Percentiles rank a stretch among this genome's conserved stretches.
Evolutionary conservation across 1,140 invertebrate species (phyloP).

Genomic region (Ganaspis sp.): DNA sequence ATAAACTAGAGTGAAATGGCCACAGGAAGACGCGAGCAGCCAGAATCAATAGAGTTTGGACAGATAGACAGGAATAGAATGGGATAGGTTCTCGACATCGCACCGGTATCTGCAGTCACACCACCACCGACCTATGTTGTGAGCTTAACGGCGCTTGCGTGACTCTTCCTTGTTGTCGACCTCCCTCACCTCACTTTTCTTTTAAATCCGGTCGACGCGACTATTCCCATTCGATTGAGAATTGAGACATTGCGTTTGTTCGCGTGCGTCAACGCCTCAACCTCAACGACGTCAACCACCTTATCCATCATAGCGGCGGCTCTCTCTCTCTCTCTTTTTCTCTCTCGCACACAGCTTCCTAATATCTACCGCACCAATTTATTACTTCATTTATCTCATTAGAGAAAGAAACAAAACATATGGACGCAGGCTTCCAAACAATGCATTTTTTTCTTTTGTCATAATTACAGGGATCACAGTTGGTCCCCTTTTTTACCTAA

Average conservation of each 20-base stretch:
- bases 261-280: neutral
- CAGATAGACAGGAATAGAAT: constrained; percentile 28
- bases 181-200: neutral
- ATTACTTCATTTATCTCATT: no score
- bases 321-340: no score
- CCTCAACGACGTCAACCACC: no score
- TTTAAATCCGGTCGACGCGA: constrained; percentile 7
- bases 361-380: no score
- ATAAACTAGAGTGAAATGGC: constrained; percentile 57
- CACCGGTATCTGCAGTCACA: neutral
- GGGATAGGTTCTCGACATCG: constrained; percentile 19
- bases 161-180: constrained; percentile 29
- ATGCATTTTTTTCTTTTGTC: no score
- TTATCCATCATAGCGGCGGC: no score
- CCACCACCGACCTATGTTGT: constrained; percentile 21
- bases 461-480: no score
- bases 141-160: constrained; percentile 55
- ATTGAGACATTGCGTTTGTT: neutral
- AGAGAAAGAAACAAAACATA: no score
- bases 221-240: constrained; percentile 3
- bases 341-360: no score
- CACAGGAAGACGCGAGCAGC: constrained; percentile 51
- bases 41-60: constrained; percentile 63
- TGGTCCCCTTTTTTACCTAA: no score
- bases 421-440: no score